Conservation (phyloP, 2,888 invertebrate species). For the Drosophila infuscata region DNA sequence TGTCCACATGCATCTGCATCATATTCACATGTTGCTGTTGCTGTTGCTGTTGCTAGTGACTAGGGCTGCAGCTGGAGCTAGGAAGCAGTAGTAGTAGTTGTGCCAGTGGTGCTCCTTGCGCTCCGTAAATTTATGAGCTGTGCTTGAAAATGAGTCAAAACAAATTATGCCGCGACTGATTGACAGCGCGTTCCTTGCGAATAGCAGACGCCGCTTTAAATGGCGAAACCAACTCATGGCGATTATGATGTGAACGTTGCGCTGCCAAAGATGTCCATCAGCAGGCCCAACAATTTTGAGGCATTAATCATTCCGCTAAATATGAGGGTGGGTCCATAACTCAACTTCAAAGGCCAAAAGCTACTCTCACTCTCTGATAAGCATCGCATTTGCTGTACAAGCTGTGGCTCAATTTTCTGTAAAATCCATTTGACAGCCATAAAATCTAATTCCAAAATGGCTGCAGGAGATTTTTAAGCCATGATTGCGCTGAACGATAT, state of each 20-base stretch:
- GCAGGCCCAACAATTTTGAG: conserved; percentile 63
- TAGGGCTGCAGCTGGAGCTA: conserved; percentile 15
- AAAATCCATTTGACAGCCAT: conserved; percentile 41
- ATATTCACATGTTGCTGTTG: conserved; percentile 14
- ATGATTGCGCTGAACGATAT: not conserved
- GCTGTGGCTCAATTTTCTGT: conserved; percentile 31
- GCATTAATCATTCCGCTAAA: conserved; percentile 72
- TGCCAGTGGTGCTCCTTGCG: conserved; percentile 17
- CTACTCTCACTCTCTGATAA: conserved; percentile 38
- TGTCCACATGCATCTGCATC: conserved; percentile 44
- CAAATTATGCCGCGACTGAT: conserved; percentile 76
- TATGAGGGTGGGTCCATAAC: conserved; percentile 54
- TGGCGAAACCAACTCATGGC: conserved; percentile 10
- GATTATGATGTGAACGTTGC: conserved; percentile 74
- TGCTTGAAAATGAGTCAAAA: conserved; percentile 82
- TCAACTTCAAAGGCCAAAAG: conserved; percentile 26
- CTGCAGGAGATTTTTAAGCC: not conserved
- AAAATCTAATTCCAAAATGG: conserved; percentile 8
- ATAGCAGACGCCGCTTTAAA: conserved; percentile 30
- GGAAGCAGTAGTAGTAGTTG: conserved; percentile 14
- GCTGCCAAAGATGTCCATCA: conserved; percentile 67
- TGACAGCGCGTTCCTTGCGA: conserved; percentile 56
- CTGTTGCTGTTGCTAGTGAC: not conserved
- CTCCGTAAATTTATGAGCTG: conserved; percentile 71
- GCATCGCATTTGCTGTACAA: conserved; percentile 21